Evolutionary conservation across 1,140 invertebrate species (phyloP).

Genomic region (Hirudo medicinalis): DNA sequence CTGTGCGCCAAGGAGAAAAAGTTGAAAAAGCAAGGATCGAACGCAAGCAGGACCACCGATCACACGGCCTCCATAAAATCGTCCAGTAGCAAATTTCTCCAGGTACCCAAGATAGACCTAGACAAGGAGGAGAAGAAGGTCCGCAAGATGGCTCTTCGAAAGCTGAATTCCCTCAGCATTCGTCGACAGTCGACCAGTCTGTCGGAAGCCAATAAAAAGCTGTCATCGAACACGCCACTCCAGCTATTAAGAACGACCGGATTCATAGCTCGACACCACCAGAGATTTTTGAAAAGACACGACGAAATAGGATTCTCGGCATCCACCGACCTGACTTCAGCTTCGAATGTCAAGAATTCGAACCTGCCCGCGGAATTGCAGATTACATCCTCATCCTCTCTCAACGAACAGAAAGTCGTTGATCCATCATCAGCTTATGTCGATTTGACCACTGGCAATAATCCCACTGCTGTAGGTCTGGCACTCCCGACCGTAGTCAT

Average conservation of each 20-base stretch:
- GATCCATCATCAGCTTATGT: too few species aligned
- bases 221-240: not conserved
- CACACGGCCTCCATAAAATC: not conserved
- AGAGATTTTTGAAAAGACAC: not conserved
- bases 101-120: not conserved
- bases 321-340: not conserved
- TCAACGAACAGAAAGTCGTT: too few species aligned
- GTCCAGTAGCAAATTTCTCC: not conserved
- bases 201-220: not conserved
- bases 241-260: too few species aligned
- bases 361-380: too few species aligned
- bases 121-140: not conserved
- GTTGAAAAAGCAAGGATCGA: not conserved
- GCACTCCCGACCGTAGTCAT: not conserved
- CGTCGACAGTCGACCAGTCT: not conserved
- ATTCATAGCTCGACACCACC: not conserved
- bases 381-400: too few species aligned
- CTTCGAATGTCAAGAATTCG: not conserved
- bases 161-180: not conserved
- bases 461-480: not conserved
- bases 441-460: too few species aligned
- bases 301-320: not conserved
- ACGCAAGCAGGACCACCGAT: not conserved
- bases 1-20: not conserved
- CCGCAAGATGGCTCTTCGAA: not conserved